These are phyloP conservation scores for Arenaria interpres DNA, from an alignment of 2,113 vertebrate genomes.

Conservation along the genomic window DNA sequence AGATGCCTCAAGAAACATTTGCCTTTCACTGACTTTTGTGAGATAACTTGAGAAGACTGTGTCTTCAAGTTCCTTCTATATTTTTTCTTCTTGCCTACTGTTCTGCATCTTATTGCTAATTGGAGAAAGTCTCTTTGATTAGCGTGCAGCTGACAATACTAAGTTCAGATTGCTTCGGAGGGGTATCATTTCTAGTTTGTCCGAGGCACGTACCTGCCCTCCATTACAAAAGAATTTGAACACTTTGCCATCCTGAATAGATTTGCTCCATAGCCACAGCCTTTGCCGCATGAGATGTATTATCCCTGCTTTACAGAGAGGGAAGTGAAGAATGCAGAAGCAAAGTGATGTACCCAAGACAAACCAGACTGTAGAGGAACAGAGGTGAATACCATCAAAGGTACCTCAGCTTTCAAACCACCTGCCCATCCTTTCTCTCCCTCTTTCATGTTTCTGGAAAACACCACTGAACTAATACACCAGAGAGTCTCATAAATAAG, in stretches of 20 bases:
- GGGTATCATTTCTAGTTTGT: neutral
- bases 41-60: neutral
- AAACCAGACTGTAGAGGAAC: neutral
- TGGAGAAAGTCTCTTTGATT: neutral
- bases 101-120: neutral
- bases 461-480: neutral
- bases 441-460: neutral
- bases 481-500: neutral
- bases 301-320: neutral
- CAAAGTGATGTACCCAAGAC: neutral
- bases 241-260: neutral
- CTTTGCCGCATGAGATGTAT: neutral
- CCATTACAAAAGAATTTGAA: neutral
- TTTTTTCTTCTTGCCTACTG: neutral
- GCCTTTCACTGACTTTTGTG: neutral
- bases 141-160: neutral
- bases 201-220: rapidly evolving
- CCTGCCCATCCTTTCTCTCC: neutral
- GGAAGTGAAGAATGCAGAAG: neutral
- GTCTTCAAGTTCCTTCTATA: neutral
- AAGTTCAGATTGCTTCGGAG: neutral
- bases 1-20: neutral
- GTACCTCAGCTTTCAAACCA: neutral
- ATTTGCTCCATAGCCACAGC: neutral
- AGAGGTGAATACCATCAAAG: neutral